Evolutionary conservation across 2,113 vertebrate species (phyloP).

Genomic region (Trinectes maculatus): DNA sequence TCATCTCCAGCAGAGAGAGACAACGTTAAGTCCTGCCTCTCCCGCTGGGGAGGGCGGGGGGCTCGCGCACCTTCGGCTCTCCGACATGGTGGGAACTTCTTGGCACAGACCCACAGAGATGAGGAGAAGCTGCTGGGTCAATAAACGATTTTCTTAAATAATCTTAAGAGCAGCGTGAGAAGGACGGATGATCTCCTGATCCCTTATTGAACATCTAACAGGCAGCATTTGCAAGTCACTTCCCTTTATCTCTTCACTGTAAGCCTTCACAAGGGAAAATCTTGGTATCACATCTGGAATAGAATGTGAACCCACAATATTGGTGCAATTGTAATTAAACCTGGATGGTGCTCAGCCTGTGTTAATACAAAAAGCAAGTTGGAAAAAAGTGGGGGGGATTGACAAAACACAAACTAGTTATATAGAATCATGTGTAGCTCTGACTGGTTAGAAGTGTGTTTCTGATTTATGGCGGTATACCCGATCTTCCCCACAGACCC

Average conservation of each 20-base stretch:
- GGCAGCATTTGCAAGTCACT: slow-evolving; percentile 17
- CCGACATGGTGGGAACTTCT: slow-evolving; percentile 42
- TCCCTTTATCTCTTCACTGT: slow-evolving; percentile 16
- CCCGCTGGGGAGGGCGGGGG: slow-evolving; percentile 23
- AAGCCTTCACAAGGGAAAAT: slow-evolving; percentile 17
- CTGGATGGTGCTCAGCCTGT: too few species aligned
- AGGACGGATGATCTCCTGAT: slow-evolving; percentile 9
- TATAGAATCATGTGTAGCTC: not conserved
- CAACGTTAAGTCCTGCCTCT: slow-evolving; percentile 4
- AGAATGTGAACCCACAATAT: not conserved
- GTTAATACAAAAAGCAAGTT: too few species aligned
- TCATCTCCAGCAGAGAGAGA: slow-evolving; percentile 43
- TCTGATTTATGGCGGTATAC: slow-evolving; percentile 61
- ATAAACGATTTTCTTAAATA: slow-evolving; percentile 20
- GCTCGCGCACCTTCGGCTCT: slow-evolving; percentile 11
- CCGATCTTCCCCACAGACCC: slow-evolving; percentile 85
- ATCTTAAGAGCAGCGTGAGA: not conserved
- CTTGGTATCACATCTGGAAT: slow-evolving; percentile 17
- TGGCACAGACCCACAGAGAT: not conserved
- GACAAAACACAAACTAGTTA: too few species aligned
- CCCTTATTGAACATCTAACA: slow-evolving; percentile 33
- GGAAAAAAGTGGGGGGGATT: too few species aligned
- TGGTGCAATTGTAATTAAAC: slow-evolving; percentile 1
- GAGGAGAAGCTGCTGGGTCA: slow-evolving; percentile 32
- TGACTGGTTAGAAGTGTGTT: not conserved